Percentiles rank a stretch among this genome's conserved stretches.
phyloP scores from a whole-genome alignment of 2,888 invertebrate genomes.

The Clanis bilineata region DNA sequence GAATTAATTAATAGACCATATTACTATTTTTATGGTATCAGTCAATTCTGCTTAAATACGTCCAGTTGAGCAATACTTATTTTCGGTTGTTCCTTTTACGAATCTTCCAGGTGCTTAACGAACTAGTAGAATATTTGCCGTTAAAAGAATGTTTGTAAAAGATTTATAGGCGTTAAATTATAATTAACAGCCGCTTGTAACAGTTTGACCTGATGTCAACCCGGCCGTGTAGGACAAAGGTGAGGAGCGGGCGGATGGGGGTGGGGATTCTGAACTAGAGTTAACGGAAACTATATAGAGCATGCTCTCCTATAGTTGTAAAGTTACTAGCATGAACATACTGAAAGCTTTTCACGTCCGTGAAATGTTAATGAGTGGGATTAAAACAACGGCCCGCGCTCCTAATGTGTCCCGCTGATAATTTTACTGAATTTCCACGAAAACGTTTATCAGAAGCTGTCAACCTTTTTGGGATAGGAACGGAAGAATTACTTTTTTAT shows the following conservation, averaged over 20 bases:
- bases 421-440: neutral
- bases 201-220: neutral
- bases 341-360: neutral
- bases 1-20: no score
- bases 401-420: neutral
- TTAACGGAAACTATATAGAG: neutral
- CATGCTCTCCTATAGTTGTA: neutral
- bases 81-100: neutral
- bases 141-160: neutral
- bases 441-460: neutral
- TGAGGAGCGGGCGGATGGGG: neutral
- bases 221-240: neutral
- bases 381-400: neutral
- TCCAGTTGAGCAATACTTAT: neutral
- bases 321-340: neutral
- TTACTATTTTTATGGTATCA: no score
- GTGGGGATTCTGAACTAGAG: no score
- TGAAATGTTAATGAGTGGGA: neutral
- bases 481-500: neutral
- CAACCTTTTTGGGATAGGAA: neutral
- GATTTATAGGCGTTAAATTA: neutral
- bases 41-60: no score
- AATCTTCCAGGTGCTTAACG: neutral
- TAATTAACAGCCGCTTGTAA: neutral
- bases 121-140: neutral